Evolutionary conservation across 2,888 invertebrate genomes (phyloP).

Genomic region (Hofmannophila pseudospretella): DNA sequence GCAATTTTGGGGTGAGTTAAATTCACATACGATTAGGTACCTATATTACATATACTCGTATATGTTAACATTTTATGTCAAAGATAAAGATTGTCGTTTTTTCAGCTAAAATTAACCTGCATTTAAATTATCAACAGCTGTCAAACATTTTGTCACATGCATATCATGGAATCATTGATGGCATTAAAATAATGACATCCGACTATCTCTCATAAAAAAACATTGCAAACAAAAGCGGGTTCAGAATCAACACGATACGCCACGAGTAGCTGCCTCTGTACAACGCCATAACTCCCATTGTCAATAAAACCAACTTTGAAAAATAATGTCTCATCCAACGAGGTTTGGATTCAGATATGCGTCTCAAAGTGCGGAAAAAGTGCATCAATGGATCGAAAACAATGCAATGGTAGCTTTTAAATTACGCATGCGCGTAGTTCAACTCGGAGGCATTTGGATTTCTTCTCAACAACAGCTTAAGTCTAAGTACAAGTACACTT

Average conservation of each 20-base stretch:
- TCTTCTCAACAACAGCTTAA: constrained; percentile 21
- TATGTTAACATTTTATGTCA: no score
- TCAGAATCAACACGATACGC: constrained; percentile 63
- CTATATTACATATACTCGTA: no score
- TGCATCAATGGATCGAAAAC: constrained; percentile 34
- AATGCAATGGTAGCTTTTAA: constrained; percentile 25
- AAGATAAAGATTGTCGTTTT: no score
- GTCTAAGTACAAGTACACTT: neutral
- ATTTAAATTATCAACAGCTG: neutral
- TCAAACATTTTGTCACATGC: constrained; percentile 20
- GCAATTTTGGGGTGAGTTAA: no score
- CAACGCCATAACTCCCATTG: constrained; percentile 38
- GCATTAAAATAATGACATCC: constrained; percentile 26
- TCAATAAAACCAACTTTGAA: neutral
- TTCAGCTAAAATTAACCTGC: no score
- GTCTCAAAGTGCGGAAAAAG: constrained; percentile 18
- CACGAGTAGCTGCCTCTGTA: constrained; percentile 56
- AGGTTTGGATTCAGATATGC: neutral
- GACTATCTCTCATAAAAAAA: constrained; percentile 44
- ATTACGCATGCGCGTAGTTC: constrained; percentile 66
- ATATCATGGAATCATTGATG: constrained; percentile 28
- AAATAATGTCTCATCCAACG: neutral
- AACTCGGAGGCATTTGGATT: constrained; percentile 57
- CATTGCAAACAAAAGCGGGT: constrained; percentile 59
- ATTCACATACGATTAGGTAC: no score